Percentiles rank a stretch among this genome's conserved stretches.
Conservation (phyloP, 1,140 invertebrate species). For the Micrasema longulum region DNA sequence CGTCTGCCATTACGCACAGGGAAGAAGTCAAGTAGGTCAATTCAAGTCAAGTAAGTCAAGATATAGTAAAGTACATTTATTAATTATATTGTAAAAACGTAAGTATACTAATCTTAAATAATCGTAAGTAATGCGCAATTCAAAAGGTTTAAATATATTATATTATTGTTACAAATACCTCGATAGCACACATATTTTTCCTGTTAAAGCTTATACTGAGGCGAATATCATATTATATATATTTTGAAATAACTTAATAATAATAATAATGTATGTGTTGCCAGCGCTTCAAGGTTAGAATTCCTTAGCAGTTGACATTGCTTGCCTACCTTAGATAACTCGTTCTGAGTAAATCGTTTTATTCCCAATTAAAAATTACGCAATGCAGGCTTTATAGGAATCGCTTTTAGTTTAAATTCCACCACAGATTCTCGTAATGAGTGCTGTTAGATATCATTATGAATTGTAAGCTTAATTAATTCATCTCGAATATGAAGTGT, state of each 20-base stretch:
- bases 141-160: not conserved
- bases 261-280: not conserved
- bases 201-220: not conserved
- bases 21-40: too few relatives aligned
- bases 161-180: not conserved
- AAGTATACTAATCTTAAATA: too few relatives aligned
- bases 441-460: too few relatives aligned
- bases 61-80: too few relatives aligned
- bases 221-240: not conserved
- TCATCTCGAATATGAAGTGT: too few relatives aligned
- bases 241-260: not conserved
- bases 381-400: constrained; percentile 37
- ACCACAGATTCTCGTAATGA: not conserved
- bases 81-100: too few relatives aligned
- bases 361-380: constrained; percentile 51
- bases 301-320: constrained; percentile 49
- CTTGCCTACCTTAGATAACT: constrained; percentile 32
- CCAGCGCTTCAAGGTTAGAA: constrained; percentile 46
- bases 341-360: constrained; percentile 47
- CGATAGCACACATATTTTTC: not conserved
- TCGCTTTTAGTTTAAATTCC: constrained; percentile 7
- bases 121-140: too few relatives aligned
- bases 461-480: too few relatives aligned
- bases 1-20: too few relatives aligned
- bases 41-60: too few relatives aligned